Evolutionary conservation across 2,113 vertebrate species (phyloP).

Genomic region (Erinaceus europaeus): DNA sequence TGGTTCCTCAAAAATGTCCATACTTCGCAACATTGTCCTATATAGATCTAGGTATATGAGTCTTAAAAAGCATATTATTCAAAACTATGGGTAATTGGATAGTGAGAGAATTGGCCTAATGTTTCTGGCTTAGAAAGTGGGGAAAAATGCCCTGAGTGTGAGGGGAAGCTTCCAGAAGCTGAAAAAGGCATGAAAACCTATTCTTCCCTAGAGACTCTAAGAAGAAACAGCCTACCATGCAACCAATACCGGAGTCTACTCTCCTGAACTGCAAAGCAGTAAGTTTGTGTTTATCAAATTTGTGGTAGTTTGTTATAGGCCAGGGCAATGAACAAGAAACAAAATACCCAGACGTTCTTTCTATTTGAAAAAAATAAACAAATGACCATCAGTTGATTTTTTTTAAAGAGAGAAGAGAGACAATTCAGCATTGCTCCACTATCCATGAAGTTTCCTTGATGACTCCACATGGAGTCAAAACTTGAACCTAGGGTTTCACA

Average conservation of each 20-base stretch:
- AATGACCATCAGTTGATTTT: too few species aligned
- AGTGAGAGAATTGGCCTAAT: background rate
- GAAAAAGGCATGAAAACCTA: background rate
- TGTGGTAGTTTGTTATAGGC: background rate
- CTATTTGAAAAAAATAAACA: conserved; percentile 9
- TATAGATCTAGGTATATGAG: background rate
- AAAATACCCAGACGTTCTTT: too few species aligned
- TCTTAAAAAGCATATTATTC: background rate
- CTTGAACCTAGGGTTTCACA: too few species aligned
- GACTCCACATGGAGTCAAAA: too few species aligned
- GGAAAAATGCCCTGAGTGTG: background rate
- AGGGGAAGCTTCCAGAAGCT: background rate
- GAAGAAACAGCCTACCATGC: background rate
- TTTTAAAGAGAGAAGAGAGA: too few species aligned
- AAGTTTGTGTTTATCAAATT: background rate
- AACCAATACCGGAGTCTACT: background rate
- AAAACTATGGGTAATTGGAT: background rate
- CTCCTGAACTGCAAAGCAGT: background rate
- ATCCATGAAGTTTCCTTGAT: too few species aligned
- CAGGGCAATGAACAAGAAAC: background rate
- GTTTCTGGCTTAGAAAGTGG: background rate
- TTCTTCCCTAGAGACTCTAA: background rate
- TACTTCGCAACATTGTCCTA: background rate
- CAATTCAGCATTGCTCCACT: too few species aligned
- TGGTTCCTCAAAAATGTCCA: background rate